Evolutionary conservation across 2,888 invertebrate species (phyloP).

Genomic region (Scaptomyza parva): DNA sequence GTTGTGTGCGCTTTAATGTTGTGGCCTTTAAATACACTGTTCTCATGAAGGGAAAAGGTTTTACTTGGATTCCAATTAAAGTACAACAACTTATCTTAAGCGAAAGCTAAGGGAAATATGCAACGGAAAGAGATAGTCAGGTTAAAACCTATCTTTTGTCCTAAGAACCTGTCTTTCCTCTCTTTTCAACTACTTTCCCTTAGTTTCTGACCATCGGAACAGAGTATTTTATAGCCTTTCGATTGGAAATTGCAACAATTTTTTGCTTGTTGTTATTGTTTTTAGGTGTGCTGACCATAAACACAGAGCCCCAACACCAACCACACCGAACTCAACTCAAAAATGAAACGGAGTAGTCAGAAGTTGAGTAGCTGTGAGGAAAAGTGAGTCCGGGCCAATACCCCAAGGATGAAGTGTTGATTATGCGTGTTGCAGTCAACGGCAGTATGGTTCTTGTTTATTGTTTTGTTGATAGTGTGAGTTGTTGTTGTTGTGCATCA

Average conservation of each 20-base stretch:
- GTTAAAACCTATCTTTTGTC: too few species aligned
- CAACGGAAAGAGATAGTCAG: too few species aligned
- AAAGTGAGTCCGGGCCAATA: slow-evolving; percentile 34
- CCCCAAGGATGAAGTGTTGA: slow-evolving; percentile 64
- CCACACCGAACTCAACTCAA: slow-evolving; percentile 4
- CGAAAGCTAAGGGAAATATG: too few species aligned
- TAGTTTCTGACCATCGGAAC: not conserved
- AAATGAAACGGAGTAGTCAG: slow-evolving; percentile 16
- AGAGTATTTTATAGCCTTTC: not conserved
- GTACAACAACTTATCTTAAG: too few species aligned
- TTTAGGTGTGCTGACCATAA: slow-evolving; percentile 66
- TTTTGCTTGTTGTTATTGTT: slow-evolving; percentile 51
- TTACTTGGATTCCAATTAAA: not conserved
- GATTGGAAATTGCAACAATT: not conserved
- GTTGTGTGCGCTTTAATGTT: slow-evolving; percentile 73
- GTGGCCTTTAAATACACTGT: slow-evolving; percentile 36
- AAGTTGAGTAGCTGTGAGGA: not conserved
- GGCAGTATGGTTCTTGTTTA: slow-evolving; percentile 25
- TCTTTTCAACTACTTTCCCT: too few species aligned
- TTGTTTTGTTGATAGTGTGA: slow-evolving; percentile 18
- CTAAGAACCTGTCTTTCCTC: too few species aligned
- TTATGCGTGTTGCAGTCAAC: slow-evolving; percentile 59
- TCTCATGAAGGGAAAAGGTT: not conserved
- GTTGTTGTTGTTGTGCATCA: slow-evolving; percentile 17
- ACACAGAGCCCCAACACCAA: slow-evolving; percentile 13